These are phyloP conservation scores for Tetragonula clypearis DNA, from an alignment of 1,140 invertebrate genomes.

Conservation along the genomic window DNA sequence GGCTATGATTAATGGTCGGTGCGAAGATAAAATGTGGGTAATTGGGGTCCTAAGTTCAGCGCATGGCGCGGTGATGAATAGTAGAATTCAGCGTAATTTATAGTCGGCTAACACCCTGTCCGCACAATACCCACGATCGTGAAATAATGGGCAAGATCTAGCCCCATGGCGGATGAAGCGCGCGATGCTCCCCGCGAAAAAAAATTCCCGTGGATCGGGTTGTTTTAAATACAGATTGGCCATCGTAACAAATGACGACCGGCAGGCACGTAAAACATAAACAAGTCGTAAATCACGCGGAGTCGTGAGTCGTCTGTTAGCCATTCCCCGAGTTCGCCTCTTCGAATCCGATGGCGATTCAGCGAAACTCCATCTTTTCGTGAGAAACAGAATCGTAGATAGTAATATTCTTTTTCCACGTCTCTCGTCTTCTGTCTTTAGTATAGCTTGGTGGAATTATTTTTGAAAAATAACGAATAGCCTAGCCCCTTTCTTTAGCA, in stretches of 20 bases:
- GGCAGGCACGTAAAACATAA: slow-evolving; percentile 20
- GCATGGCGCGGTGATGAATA: slow-evolving; percentile 47
- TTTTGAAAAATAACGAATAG: neutral
- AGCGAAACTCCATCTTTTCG: neutral
- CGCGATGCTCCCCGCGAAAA: slow-evolving; percentile 14
- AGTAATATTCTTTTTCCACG: too few relatives aligned
- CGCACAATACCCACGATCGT: slow-evolving; percentile 46
- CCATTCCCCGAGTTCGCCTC: neutral
- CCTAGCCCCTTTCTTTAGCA: neutral
- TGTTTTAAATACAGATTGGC: slow-evolving; percentile 49
- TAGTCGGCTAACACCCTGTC: slow-evolving; percentile 40
- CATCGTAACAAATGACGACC: slow-evolving; percentile 34
- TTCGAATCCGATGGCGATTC: neutral
- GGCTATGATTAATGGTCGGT: slow-evolving; percentile 40
- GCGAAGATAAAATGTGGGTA: slow-evolving; percentile 52
- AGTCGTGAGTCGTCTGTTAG: slow-evolving; percentile 4
- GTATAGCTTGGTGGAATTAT: too few relatives aligned
- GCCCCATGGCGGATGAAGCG: slow-evolving; percentile 3
- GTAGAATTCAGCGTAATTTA: slow-evolving; percentile 53
- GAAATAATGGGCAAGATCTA: slow-evolving; percentile 47
- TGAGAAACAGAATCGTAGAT: neutral
- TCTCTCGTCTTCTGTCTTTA: too few relatives aligned
- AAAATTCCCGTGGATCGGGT: slow-evolving; percentile 8
- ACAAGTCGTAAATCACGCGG: slow-evolving; percentile 40
- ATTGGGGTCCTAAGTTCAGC: slow-evolving; percentile 55